Percentiles rank a stretch among this genome's conserved stretches.
These are phyloP conservation scores for Myrmophylax atrothorax DNA, from an alignment of 2,113 vertebrate genomes.

Conservation along the genomic window DNA sequence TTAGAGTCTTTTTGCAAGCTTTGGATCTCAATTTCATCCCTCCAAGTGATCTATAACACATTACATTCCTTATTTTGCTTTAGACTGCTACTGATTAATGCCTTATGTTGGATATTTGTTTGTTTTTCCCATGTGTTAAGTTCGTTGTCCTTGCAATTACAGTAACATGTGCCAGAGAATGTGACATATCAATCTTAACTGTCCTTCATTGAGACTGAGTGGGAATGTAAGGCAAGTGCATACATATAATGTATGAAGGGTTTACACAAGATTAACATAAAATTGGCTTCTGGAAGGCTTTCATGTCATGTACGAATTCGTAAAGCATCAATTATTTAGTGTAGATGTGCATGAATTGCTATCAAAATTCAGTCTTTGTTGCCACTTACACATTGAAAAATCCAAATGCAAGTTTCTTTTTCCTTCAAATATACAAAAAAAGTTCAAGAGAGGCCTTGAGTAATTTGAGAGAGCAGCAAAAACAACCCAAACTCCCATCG, in stretches of 20 bases:
- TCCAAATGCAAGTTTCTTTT: neutral
- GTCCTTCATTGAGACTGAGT: constrained; percentile 14
- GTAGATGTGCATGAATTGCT: neutral
- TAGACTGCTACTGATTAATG: constrained; percentile 9
- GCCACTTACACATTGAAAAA: neutral
- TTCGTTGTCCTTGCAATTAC: neutral
- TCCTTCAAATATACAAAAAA: neutral
- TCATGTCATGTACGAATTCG: neutral
- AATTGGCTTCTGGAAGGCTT: neutral
- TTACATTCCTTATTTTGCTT: neutral
- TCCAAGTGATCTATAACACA: neutral
- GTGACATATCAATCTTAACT: constrained; percentile 24
- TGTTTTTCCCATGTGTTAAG: neutral
- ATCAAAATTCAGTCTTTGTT: neutral
- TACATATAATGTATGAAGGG: neutral
- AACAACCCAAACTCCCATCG: neutral
- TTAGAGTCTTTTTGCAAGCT: neutral
- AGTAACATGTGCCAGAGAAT: neutral
- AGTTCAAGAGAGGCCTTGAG: neutral
- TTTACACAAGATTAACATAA: neutral
- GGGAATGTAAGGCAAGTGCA: constrained; percentile 5
- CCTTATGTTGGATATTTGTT: constrained; percentile 17
- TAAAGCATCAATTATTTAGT: constrained; percentile 33
- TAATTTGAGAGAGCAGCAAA: neutral
- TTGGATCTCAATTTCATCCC: neutral